Conservation (phyloP, 2,888 invertebrate species). For the Cephus nigrinus region DNA sequence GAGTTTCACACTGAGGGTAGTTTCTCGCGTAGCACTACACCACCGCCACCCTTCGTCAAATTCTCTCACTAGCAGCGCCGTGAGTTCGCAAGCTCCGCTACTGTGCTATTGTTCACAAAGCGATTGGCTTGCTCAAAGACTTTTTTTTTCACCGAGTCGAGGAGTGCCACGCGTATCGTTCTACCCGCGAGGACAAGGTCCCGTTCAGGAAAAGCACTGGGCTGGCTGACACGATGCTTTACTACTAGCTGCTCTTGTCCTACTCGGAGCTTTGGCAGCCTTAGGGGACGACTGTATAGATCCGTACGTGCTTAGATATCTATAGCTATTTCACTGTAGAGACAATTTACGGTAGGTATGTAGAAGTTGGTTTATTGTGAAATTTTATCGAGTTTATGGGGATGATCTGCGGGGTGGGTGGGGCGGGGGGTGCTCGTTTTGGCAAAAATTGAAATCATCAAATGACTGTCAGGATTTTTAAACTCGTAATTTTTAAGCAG, state of each 20-base stretch:
- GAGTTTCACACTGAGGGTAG: conserved; percentile 49
- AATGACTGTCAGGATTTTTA: neutral
- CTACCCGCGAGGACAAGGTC: neutral
- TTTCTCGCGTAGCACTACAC: conserved; percentile 40
- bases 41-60: conserved; percentile 47
- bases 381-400: neutral
- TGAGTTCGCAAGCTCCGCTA: conserved; percentile 11
- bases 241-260: neutral
- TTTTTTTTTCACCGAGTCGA: conserved; percentile 7
- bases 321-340: neutral
- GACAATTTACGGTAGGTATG: neutral
- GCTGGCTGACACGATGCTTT: neutral
- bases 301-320: neutral
- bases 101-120: conserved; percentile 36
- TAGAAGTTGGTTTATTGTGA: neutral
- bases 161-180: neutral
- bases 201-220: neutral
- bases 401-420: neutral
- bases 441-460: neutral
- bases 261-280: neutral
- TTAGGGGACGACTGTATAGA: neutral
- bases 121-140: conserved; percentile 35
- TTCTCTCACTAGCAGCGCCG: conserved; percentile 35
- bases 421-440: neutral
- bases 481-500: too few species aligned